Base-by-base conservation (phyloP, 1,140 invertebrate genomes). In the Aradophagus sp. region DNA sequence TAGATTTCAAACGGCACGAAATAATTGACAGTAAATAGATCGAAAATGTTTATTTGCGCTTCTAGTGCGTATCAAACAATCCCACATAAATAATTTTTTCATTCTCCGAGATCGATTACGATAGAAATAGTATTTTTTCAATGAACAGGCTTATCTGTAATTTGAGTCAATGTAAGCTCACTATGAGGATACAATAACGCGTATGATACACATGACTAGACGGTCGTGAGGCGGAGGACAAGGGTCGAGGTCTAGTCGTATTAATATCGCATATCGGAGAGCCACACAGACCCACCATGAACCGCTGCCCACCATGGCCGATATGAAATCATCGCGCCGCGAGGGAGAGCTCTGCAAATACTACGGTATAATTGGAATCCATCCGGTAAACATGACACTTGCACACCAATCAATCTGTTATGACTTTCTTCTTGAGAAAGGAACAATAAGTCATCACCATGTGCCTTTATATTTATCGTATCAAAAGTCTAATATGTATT, bases 271-370 rank as follows among this genome's bases (percentile, higher is more conserved):
- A 73, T 76, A 76, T 76, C 75, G 72, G 75, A 68, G 67, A 59
- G 52, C 63, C 52, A 67, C 59, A 63, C 62, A 73, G 56, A 70
- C 66, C 61, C 41, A 70, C 74, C 70, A 63, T 58, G 53, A 68
- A 56, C 62, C 34, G 31, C 38, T 69, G 41, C 61, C 70, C 61
- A 70, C 65, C 72, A 74, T 68, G 56, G 72, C 62, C 68, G 69
- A 82, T 82, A 82, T 80, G 80, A 81, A 80, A 83, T 80, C 78
- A 83, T 83, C 74, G 75, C 75, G 47, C 56, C 63, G 75, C 76
- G 76, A 75, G 78, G 77, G 78, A 84, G 81, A 81, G 82, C 81
- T 84, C 76, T 65, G 82, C 78, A 84, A 84, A 84, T 84, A 84
- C 75, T 81, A 77, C 48, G 67, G 73, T 75, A 78, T 84, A 83